Evolutionary conservation across 2,888 invertebrate species (phyloP), one percentile per base, ranked within the genome.

Genomic region (Timema cristinae): DNA sequence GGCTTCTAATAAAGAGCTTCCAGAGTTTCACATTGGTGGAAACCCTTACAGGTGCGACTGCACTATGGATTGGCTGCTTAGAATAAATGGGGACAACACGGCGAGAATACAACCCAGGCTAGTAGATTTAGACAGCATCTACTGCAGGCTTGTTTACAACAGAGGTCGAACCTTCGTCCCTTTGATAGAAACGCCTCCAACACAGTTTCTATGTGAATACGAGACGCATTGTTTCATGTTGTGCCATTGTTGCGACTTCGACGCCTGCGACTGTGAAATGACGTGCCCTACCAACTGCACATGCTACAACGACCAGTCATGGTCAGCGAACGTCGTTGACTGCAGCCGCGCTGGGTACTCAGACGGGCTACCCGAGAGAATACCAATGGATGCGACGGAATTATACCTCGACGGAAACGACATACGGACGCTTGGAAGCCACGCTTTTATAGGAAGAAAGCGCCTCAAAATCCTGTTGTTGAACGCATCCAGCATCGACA

Each of bases 191-290:
- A 92, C 91, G 15, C 89, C 91, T 11, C 89, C 92, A 59, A 90
- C 91, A 79, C 92, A 93, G 82, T 94, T 94, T 83, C 85, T 94
- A 77, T 94, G 94, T 83, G 90, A 91, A 80, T 94, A 94, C 81
- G 90, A 91, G 75, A 88, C 90, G 75, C 92, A 94, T 79, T 95
- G 95, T 82, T 93, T 93, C 81, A 91, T 93, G 7, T 83, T 92
- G 75, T 95, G 95, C 80, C 92, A 93, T 79, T 95, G 95, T 80
- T 95, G 95, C 82, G 94, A 94, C 81, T 95, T 93, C 80, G 94
- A 94, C 79, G 93, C 93, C 52, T 95, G 95, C 81, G 95, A 95
- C 83, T 95, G 95, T 84, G 92, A 95, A 85, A 94, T 94, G 91
- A 93, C 92, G 69, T 95, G 95, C 79, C 95, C 95, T 48, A 87